Percentiles rank a stretch among this genome's conserved stretches.
These are phyloP conservation scores for Scatophagus argus DNA, from an alignment of 2,113 vertebrate species.

Conservation along the genomic window DNA sequence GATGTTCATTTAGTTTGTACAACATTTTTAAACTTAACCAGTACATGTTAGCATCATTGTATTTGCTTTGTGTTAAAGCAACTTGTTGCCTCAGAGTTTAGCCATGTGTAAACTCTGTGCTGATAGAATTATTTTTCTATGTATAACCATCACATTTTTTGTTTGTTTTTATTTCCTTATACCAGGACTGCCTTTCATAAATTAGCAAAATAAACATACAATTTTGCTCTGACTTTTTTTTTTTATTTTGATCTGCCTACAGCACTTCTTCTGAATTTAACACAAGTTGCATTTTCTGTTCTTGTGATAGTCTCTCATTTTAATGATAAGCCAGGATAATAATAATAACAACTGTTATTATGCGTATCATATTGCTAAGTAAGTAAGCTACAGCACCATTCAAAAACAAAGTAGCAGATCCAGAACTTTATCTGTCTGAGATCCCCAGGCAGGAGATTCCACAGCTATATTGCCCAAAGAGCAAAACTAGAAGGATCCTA, in stretches of 20 bases:
- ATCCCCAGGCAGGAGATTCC: no score
- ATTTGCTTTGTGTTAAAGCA: not conserved
- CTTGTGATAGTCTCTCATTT: not conserved
- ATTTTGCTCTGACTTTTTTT: not conserved
- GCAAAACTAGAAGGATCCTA: no score
- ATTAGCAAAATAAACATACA: not conserved
- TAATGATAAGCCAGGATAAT: not conserved
- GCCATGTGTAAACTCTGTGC: not conserved
- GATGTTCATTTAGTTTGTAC: no score
- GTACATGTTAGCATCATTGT: not conserved
- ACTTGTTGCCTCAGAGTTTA: not conserved
- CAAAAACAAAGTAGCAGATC: no score
- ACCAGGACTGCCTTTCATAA: slow-evolving; percentile 21
- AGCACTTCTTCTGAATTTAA: not conserved
- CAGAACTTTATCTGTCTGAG: no score
- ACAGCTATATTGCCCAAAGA: no score
- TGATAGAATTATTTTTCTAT: not conserved
- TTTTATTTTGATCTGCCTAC: not conserved
- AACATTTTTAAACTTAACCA: not conserved
- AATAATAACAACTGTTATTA: no score
- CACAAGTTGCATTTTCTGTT: not conserved
- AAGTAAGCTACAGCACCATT: no score
- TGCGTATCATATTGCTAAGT: no score
- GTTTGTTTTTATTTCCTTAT: slow-evolving; percentile 2
- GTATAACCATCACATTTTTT: not conserved